Base-by-base conservation (phyloP, 2,797 vertebrate genomes). In the Bothrops alternatus region DNA sequence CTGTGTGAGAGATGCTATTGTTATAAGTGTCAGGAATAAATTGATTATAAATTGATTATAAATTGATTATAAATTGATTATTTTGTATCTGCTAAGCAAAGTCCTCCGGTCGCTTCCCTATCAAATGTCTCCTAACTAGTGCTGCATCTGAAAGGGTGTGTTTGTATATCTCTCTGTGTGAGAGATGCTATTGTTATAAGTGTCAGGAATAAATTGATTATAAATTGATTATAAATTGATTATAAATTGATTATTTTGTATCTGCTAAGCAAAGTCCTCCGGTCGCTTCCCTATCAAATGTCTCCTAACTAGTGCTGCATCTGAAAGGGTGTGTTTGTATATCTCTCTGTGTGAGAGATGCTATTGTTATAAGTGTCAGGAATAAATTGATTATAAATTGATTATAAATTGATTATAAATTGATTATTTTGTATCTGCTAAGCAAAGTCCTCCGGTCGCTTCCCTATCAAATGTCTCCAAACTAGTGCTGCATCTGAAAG, bases 61-160 rank as follows among this genome's bases (percentile, higher is more conserved):
- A n/a, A n/a, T n/a, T n/a, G n/a, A n/a, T n/a, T n/a, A n/a, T n/a
- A 96, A 97, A 97, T 95, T 56, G 65, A 96, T 96, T 96, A 57
- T 93, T 94, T 96, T 94, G 47, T 96, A 89, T 94, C 90, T 95
- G 94, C 92, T 58, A 91, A 93, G 57, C 90, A 94, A 69, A 94
- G 90, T 95, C 92, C 94, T 93, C 90, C 94, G 95, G 95, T 93
- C 92, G 94, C 86, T 60, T 95, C 88, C 2, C 14, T 95, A 94
- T 96, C 96, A 97, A 93, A 94, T 47, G 4, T 63, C 53, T 92
- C 65, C 87, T 91, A 69, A 65, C 88, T 86, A 91, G 93, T 26
- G 56, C 28, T 94, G 92, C 87, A 23, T 92, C 93, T 86, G 26
- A n/a, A 93, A 96, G 87, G 28, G 93, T 93, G 90, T 32, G 58